Conservation (phyloP, 2,797 vertebrate genomes). For the Neomorphus geoffroyi region DNA sequence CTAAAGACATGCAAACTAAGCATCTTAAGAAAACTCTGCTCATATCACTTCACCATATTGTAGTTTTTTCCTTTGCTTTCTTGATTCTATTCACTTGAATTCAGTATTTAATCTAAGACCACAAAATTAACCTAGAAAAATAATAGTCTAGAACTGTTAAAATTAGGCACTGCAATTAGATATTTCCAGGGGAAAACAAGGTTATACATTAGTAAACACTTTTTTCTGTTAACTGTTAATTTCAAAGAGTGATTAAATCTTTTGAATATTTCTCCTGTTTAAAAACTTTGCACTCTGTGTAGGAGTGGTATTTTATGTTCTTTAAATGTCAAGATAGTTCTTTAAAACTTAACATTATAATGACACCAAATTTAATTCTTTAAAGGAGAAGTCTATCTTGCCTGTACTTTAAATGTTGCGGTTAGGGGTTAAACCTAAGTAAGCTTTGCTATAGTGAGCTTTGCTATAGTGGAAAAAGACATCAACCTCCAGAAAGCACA, state of each 20-base stretch:
- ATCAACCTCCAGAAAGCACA: neutral
- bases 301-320: neutral
- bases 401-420: neutral
- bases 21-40: slow-evolving; percentile 42
- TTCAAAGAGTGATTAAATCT: neutral
- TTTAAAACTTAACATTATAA: neutral
- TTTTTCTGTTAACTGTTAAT: neutral
- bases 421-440: neutral
- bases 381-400: neutral
- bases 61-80: slow-evolving; percentile 17
- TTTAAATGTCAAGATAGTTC: neutral
- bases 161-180: neutral
- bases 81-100: slow-evolving; percentile 27
- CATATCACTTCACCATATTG: neutral
- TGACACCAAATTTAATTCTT: neutral
- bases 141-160: neutral
- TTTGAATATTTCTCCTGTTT: neutral
- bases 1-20: slow-evolving; percentile 19
- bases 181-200: neutral
- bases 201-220: neutral
- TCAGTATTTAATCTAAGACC: slow-evolving; percentile 15
- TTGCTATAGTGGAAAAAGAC: neutral
- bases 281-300: neutral
- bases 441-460: too few relatives aligned
- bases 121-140: neutral